Conservation (phyloP, 1,140 invertebrate species). For the Drosophila bocqueti region DNA sequence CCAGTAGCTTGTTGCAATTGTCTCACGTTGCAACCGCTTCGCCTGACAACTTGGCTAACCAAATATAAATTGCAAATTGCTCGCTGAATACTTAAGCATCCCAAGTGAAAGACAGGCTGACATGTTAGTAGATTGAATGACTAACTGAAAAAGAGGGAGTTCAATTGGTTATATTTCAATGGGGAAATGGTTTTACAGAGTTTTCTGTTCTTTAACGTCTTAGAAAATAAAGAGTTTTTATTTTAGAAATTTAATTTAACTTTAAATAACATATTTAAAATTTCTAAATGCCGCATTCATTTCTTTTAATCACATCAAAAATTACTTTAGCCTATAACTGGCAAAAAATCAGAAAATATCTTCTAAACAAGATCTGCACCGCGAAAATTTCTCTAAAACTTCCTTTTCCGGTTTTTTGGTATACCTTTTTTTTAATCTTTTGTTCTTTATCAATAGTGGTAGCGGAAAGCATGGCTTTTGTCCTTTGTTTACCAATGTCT, state of each 20-base stretch:
- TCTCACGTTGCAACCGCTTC: constrained; percentile 57
- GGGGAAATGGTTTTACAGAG: not conserved
- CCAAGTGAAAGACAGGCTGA: constrained; percentile 17
- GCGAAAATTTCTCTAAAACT: constrained; percentile 15
- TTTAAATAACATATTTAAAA: not conserved
- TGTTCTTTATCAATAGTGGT: constrained; percentile 48
- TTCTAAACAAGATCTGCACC: not conserved
- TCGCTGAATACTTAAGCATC: constrained; percentile 26
- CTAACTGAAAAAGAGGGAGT: constrained; percentile 17
- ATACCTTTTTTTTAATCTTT: constrained; percentile 27
- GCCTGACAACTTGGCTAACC: constrained; percentile 48
- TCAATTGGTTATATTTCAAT: not conserved
- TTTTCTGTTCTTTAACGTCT: not conserved
- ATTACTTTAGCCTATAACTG: not conserved
- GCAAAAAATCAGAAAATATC: not conserved
- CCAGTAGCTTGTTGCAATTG: constrained; percentile 54
- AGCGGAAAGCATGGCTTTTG: constrained; percentile 56
- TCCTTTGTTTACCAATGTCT: constrained; percentile 77
- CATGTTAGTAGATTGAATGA: constrained; percentile 17
- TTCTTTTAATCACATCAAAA: not conserved
- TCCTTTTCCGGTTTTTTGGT: constrained; percentile 33
- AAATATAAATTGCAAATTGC: constrained; percentile 61
- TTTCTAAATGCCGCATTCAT: not conserved
- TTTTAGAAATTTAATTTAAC: too few species aligned
- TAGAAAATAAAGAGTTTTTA: not conserved